Percentiles rank a stretch among this genome's conserved stretches.
phyloP scores from a whole-genome alignment of 2,888 invertebrate genomes.

The Apamea epomidion region DNA sequence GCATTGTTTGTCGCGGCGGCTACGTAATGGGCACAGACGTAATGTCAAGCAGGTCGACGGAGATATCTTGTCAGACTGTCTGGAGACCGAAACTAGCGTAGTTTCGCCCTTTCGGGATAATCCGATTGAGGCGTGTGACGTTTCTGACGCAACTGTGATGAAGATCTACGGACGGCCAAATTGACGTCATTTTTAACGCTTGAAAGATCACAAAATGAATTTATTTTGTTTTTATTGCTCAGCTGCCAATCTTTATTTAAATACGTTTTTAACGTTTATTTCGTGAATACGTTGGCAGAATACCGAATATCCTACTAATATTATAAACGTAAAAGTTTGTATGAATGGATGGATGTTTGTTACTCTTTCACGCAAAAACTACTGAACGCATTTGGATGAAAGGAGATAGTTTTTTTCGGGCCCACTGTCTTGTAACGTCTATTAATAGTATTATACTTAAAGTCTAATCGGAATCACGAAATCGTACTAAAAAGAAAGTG shows the following conservation, averaged over 20 bases:
- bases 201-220: slow-evolving; percentile 14
- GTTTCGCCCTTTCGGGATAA: slow-evolving; percentile 65
- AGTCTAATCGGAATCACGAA: no score
- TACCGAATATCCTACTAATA: slow-evolving; percentile 7
- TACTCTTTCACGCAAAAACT: no score
- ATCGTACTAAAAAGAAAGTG: no score
- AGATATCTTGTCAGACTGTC: slow-evolving; percentile 75
- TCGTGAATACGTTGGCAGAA: slow-evolving; percentile 16
- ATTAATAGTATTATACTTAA: no score
- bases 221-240: slow-evolving; percentile 33
- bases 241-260: slow-evolving; percentile 36
- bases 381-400: no score
- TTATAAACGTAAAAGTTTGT: no score
- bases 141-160: slow-evolving; percentile 49
- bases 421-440: no score
- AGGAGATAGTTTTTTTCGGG: no score
- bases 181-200: slow-evolving; percentile 41
- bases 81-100: slow-evolving; percentile 72
- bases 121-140: slow-evolving; percentile 56
- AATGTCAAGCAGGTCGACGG: slow-evolving; percentile 72
- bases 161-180: slow-evolving; percentile 39
- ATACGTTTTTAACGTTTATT: not conserved
- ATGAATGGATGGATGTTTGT: no score
- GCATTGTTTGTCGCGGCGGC: slow-evolving; percentile 84
- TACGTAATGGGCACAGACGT: slow-evolving; percentile 75